These are phyloP conservation scores for Delia radicum DNA, from an alignment of 1,140 invertebrate genomes.

Conservation along the genomic window DNA sequence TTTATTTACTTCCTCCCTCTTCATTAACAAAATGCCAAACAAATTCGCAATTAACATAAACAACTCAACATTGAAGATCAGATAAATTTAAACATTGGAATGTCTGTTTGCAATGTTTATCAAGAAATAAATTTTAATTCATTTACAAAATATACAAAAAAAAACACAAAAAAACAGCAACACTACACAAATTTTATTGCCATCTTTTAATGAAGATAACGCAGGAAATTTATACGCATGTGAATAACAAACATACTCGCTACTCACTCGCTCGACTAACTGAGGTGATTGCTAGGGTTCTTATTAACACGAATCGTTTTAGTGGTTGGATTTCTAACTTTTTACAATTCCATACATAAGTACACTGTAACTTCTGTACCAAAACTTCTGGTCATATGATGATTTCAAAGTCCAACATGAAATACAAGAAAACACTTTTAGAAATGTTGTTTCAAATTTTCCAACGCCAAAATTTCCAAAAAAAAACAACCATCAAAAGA, in stretches of 20 bases:
- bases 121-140: conserved; percentile 20
- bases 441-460: too few relatives aligned
- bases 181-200: background rate
- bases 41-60: conserved; percentile 21
- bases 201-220: conserved; percentile 4
- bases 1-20: background rate
- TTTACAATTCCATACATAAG: too few relatives aligned
- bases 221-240: background rate
- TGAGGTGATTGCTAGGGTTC: background rate
- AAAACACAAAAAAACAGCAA: background rate
- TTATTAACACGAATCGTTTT: background rate
- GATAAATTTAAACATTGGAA: conserved; percentile 7
- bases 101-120: conserved; percentile 8
- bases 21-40: conserved; percentile 18
- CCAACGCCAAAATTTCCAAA: too few relatives aligned
- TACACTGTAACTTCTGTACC: too few relatives aligned
- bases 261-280: too few relatives aligned
- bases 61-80: conserved; percentile 7
- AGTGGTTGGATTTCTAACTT: background rate
- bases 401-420: too few relatives aligned
- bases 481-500: too few relatives aligned
- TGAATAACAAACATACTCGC: background rate
- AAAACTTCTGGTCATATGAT: too few relatives aligned
- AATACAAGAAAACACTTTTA: too few relatives aligned
- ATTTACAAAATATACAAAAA: background rate